Evolutionary conservation across 2,113 vertebrate species (phyloP).

Genomic region (Redunca redunca): DNA sequence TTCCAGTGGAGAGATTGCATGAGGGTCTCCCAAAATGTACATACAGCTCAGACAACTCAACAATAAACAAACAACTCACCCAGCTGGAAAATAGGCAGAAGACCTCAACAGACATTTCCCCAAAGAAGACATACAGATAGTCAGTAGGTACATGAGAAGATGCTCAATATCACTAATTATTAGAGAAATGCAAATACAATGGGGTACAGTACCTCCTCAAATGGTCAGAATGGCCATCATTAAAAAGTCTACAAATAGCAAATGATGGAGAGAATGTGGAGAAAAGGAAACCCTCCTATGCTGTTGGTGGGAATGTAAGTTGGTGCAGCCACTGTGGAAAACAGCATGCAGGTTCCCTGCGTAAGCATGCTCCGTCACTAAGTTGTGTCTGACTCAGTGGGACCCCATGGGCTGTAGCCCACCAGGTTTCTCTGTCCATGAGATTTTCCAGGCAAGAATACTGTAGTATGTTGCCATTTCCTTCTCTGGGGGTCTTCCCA

Average conservation of each 20-base stretch:
- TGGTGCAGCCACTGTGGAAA: neutral
- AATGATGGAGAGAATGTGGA: neutral
- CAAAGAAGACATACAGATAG: neutral
- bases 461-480: neutral
- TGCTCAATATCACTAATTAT: neutral
- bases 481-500: neutral
- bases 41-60: neutral
- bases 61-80: neutral
- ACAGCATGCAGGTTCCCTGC: neutral
- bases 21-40: neutral
- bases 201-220: neutral
- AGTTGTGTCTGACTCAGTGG: neutral
- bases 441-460: neutral
- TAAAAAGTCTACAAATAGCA: neutral
- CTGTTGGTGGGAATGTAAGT: neutral
- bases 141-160: neutral
- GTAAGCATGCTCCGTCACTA: neutral
- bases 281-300: neutral
- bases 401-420: neutral
- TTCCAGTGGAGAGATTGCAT: neutral
- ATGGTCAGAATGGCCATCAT: neutral
- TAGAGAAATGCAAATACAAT: neutral
- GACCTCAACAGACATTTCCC: neutral
- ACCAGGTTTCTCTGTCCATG: neutral
- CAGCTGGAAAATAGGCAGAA: neutral